Conservation (phyloP, 1,140 invertebrate species). For the Stenopsyche tienmushanensis region DNA sequence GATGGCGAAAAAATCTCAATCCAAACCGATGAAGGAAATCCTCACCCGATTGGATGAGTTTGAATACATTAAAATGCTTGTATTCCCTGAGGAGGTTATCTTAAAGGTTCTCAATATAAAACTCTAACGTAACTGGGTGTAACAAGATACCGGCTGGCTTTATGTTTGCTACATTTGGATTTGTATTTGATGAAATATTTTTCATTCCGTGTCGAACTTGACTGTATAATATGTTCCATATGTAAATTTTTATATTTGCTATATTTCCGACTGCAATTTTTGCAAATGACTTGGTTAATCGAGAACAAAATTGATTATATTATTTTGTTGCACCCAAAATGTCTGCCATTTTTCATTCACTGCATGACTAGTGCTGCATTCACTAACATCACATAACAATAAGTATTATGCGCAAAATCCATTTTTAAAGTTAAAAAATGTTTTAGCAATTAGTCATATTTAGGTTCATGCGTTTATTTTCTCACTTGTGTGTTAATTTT, state of each 20-base stretch:
- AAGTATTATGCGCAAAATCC: too few species aligned
- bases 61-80: conserved; percentile 90
- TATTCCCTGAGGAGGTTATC: conserved; percentile 94
- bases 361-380: too few species aligned
- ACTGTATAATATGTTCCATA: too few species aligned
- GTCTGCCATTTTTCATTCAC: neutral
- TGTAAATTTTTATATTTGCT: too few species aligned
- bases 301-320: neutral
- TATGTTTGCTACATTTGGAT: neutral
- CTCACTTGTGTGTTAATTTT: too few species aligned
- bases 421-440: too few species aligned
- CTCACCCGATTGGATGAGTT: conserved; percentile 92
- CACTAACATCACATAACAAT: too few species aligned
- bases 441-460: too few species aligned
- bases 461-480: too few species aligned
- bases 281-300: neutral
- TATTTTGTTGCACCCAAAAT: conserved; percentile 41
- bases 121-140: conserved; percentile 41
- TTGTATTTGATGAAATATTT: neutral
- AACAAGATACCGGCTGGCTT: conserved; percentile 35
- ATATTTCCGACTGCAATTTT: too few species aligned
- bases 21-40: conserved; percentile 99
- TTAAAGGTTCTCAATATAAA: conserved; percentile 66
- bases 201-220: neutral
- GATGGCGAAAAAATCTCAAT: conserved; percentile 98